Conservation (phyloP, 2,113 vertebrate genomes). For the Rallus limicola region DNA sequence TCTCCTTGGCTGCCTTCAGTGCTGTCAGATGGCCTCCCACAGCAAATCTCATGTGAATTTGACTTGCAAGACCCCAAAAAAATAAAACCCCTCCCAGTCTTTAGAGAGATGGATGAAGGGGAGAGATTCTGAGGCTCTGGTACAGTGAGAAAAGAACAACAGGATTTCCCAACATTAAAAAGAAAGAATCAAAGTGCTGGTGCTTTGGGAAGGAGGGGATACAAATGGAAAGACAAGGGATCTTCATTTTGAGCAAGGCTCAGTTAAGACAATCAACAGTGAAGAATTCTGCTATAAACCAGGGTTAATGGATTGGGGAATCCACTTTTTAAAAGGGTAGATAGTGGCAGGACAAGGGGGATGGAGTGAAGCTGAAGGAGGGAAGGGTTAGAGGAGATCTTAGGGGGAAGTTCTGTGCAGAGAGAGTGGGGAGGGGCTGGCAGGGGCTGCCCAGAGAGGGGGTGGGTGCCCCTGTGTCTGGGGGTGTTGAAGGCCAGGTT, state of each 20-base stretch:
- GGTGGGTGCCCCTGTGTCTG: too few relatives aligned
- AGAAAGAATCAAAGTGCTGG: background rate
- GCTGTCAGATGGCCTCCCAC: background rate
- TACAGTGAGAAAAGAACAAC: background rate
- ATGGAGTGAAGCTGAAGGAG: too few relatives aligned
- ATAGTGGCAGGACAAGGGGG: too few relatives aligned
- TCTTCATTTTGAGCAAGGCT: background rate
- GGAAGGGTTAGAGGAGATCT: too few relatives aligned
- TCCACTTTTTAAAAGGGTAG: too few relatives aligned
- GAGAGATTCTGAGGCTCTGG: background rate
- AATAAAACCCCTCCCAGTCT: rapidly evolving
- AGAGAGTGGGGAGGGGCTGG: too few relatives aligned
- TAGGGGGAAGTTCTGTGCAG: too few relatives aligned
- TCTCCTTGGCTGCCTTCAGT: background rate
- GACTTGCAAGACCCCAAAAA: background rate
- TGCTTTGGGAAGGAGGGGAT: background rate
- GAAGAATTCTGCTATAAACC: background rate
- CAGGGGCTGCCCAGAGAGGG: too few relatives aligned
- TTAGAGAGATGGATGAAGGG: background rate
- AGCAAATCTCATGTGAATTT: background rate
- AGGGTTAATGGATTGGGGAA: background rate
- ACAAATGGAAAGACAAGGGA: background rate
- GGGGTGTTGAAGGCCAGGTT: too few relatives aligned
- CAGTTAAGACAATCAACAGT: background rate
- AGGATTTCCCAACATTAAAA: background rate